A percentile compares a stretch with the other conserved stretches of the same genome.
Evolutionary conservation across 2,888 invertebrate species (phyloP).

Genomic region (Cabera pusaria): DNA sequence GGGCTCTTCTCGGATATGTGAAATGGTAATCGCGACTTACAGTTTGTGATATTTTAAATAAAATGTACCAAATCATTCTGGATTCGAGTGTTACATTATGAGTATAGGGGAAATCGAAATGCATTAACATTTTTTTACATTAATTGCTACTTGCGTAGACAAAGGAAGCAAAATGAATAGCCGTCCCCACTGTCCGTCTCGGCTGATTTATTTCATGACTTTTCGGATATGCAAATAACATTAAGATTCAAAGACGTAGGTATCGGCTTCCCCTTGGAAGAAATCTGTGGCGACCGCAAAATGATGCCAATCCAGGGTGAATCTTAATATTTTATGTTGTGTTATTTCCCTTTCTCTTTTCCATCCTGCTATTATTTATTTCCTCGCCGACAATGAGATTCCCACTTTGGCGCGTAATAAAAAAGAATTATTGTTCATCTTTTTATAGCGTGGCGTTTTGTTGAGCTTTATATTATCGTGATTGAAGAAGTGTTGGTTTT

Average conservation of each 20-base stretch:
- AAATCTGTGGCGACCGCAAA: conserved; percentile 75
- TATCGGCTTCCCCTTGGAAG: conserved; percentile 65
- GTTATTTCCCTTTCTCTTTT: conserved; percentile 80
- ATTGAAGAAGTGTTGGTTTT: conserved; percentile 65
- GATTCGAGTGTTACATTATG: conserved; percentile 16
- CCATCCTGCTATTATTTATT: conserved; percentile 81
- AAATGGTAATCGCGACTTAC: conserved; percentile 65
- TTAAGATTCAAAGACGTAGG: conserved; percentile 80
- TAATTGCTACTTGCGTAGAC: conserved; percentile 73
- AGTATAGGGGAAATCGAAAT: conserved; percentile 36
- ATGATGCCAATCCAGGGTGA: conserved; percentile 82
- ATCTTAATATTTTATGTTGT: conserved; percentile 83
- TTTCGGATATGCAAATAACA: conserved; percentile 82
- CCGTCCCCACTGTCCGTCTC: conserved; percentile 77
- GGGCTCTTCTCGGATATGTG: conserved; percentile 59
- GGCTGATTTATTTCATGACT: conserved; percentile 83
- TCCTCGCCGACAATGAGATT: conserved; percentile 81
- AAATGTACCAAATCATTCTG: conserved; percentile 22
- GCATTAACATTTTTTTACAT: conserved; percentile 57
- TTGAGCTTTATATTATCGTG: conserved; percentile 69
- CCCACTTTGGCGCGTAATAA: conserved; percentile 82
- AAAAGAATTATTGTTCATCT: conserved; percentile 83
- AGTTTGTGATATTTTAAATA: conserved; percentile 52
- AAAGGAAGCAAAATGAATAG: conserved; percentile 72
- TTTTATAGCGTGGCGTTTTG: conserved; percentile 77